A percentile compares a stretch with the other conserved stretches of the same genome.
phyloP scores from a whole-genome alignment of 2,888 invertebrate genomes.

The Blomia tropicalis region DNA sequence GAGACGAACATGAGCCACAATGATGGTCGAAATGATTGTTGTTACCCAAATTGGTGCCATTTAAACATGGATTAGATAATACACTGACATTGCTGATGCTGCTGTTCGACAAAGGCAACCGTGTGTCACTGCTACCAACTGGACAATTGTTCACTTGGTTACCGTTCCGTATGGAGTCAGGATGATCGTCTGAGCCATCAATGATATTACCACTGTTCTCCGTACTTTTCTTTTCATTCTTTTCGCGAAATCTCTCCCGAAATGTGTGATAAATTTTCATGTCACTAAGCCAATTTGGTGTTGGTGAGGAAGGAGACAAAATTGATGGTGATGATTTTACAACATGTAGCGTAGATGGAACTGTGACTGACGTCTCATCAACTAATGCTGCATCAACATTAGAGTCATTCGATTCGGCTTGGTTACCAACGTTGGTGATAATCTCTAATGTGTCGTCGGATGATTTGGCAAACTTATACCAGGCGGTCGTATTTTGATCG shows the following conservation, averaged over 20 bases:
- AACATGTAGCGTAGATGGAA: background rate
- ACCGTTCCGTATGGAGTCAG: background rate
- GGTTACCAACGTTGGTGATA: background rate
- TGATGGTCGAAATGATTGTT: background rate
- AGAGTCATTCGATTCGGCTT: constrained; percentile 4
- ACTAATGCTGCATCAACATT: background rate
- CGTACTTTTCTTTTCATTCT: background rate
- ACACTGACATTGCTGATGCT: background rate
- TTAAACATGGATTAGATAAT: background rate
- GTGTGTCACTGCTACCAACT: background rate
- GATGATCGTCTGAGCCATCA: background rate
- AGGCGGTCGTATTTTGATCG: too few relatives aligned
- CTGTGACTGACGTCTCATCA: background rate
- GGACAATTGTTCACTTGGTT: background rate
- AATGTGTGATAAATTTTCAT: background rate
- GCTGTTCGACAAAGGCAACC: background rate
- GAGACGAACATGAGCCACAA: constrained; percentile 1
- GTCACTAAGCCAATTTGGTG: background rate
- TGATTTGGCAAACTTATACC: constrained; percentile 3
- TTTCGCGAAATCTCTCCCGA: background rate
- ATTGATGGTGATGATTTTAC: background rate
- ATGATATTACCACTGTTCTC: background rate
- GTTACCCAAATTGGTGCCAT: constrained; percentile 5
- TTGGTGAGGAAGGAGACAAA: background rate
- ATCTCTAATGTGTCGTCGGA: background rate